These are phyloP conservation scores for Champsocephalus gunnari DNA, from an alignment of 2,797 vertebrate genomes.

Conservation along the genomic window DNA sequence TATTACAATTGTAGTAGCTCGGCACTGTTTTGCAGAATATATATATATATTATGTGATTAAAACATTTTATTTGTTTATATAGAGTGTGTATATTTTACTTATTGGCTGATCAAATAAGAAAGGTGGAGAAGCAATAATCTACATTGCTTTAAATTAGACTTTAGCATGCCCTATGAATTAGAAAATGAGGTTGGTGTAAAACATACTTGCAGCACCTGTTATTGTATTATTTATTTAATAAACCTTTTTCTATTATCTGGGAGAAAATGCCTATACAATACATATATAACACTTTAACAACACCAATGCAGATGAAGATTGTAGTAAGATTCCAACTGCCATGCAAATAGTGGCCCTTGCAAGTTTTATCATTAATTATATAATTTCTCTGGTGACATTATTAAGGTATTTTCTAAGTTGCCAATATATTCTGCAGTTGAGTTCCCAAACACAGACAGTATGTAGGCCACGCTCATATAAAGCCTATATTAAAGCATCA, in stretches of 20 bases:
- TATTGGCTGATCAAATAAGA: slow-evolving; percentile 14
- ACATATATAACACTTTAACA: background rate
- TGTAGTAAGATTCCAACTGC: background rate
- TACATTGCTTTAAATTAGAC: slow-evolving; percentile 7
- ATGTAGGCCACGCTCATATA: slow-evolving; percentile 64
- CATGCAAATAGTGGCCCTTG: background rate
- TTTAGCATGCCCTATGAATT: slow-evolving; percentile 14
- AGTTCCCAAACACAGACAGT: slow-evolving; percentile 31
- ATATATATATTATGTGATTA: slow-evolving; percentile 4
- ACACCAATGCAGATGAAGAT: background rate
- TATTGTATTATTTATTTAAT: slow-evolving; percentile 13
- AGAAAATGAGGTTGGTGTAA: slow-evolving; percentile 17
- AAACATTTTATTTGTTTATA: slow-evolving; percentile 18
- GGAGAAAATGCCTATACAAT: background rate
- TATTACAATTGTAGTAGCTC: background rate
- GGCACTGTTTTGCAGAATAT: slow-evolving; percentile 7
- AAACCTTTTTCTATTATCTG: slow-evolving; percentile 3
- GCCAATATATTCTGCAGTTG: background rate
- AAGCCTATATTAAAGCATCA: slow-evolving; percentile 46
- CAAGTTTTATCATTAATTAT: slow-evolving; percentile 7
- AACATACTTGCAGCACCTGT: background rate
- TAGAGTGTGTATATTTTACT: slow-evolving; percentile 18
- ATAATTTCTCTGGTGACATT: slow-evolving; percentile 11
- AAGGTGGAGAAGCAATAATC: background rate
- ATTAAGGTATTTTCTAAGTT: slow-evolving; percentile 2